Evolutionary conservation across 1,140 invertebrate genomes (phyloP), one percentile per base, ranked within the genome.

Genomic region (Drosophila miranda): DNA sequence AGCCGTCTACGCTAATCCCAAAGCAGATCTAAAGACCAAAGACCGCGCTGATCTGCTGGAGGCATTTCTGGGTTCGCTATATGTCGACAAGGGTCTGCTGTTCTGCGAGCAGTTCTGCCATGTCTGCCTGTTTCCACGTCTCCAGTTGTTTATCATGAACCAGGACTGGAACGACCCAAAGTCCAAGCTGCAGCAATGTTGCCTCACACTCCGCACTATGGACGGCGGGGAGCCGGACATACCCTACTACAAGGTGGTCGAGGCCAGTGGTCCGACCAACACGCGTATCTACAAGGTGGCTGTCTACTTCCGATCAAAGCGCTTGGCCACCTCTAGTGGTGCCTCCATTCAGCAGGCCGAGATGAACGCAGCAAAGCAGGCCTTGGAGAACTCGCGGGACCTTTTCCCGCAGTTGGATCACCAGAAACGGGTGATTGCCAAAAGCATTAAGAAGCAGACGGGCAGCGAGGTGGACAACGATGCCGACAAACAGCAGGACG

Each of bases 121-220:
- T 86, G 98, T 99, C 2, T 98, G 97, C 75, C 96, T 99, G 79
- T 99, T 99, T 91, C 98, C 98, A 6, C 94, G 97, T 1, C 92
- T 97, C 6, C 95, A 97, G 92, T 94, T 98, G 86, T 99, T 99
- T 90, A 99, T 99, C 73, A 95, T 98, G 94, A 98, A 98, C 92
- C 98, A 99, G 93, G 97, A 98, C 86, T 99, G 99, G 99, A 99
- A 99, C 92, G 99, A 99, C 93, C 98, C 99, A 8, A 99, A 99
- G 92, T 99, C 98, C 3, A 99, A 99, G 92, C 92, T 99, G 44
- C 99, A 99, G 91, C 99, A 99, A 89, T 99, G 98, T 90, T 99
- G 99, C 91, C 93, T 99, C n/a, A 99, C 98, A 2, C 92, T 99
- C 41, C 92, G 98, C 55, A 98, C 96, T 7, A 98, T 97, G 95